Base-by-base conservation (phyloP, 2,113 vertebrate species). In the Cyanoliseus patagonus region DNA sequence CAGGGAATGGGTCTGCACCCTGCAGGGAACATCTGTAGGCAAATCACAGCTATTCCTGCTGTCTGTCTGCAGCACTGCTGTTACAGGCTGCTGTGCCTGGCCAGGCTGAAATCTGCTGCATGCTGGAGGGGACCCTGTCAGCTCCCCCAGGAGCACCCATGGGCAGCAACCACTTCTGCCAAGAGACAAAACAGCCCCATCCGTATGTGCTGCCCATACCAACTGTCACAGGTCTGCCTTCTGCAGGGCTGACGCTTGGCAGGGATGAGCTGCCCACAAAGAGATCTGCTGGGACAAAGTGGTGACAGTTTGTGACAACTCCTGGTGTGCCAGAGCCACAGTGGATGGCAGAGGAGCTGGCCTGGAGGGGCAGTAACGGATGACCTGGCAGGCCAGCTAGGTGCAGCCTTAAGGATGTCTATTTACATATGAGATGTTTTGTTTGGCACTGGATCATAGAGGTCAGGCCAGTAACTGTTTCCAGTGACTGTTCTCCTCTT, bases 121-220 rank as follows among this genome's bases (percentile, higher is more conserved):
- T 9, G 37, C 16, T 1, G 0, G 44, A 81, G 46, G 28, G 7
- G 74, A 46, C 17, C 23, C 13, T 4, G 44, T 46, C 70, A 17
- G 16, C 5, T 14, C 24, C 44, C 14, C 53, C 82, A 7, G 57
- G 11, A 53, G 39, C 2, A 0, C 51, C 39, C 39, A 16, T 6
- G 23, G 49, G 42, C n/a, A 80, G 37, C 57, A 41, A 13, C 41
- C 33, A 16, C 27, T 14, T n/a, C 61, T 4, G 4, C 62, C 33
- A 11, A 37, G 37, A 39, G 44, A 9, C 17, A 49, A 11, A 55
- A 7, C 0, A 10, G 41, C 31, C 30, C 46, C 2, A 1, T 18
- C 1, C 1, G 4, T 5, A 0, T 5, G 14, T 16, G 35, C 27
- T 4, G 52, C 41, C 47, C 1, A 0, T 10, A 5, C 28, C 23